Evolutionary conservation across 1,140 invertebrate species (phyloP), one percentile per base, ranked within the genome.

Genomic region (Globodera ellingtonae): DNA sequence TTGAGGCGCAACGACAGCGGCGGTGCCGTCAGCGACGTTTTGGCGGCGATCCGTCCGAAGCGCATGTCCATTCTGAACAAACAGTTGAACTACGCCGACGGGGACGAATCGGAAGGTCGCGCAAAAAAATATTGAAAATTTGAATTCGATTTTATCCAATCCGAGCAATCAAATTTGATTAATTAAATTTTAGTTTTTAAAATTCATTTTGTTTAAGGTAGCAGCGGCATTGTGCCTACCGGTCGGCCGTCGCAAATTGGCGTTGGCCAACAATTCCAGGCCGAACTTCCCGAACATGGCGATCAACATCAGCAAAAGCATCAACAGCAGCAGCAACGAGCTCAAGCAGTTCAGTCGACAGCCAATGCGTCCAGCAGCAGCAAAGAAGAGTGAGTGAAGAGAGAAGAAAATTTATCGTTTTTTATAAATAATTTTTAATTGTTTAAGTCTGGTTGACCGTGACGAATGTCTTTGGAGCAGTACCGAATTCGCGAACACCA

Each of bases 401-500:
- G 10, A 52, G 7, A 52, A 7, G 10, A 52, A 9, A 52, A 52
- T 52, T 0, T 35, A 35, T 35, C 35, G 35, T 35, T 35, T 35
- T 35, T 35, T 2, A 35, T 35, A 35, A 35, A 35, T 35, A 35
- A 35, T 35, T 35, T 35, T 35, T 35, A 5, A 18, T 18, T 62
- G 10, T 6, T 62, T 15, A 18, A 62, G 56, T 15, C 10, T 18
- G 18, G 1, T 18, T 18, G 67, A 70, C 67, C 67, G 24, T 10
- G 67, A 70, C 46, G 67, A 70, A 47, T 70, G 67, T n/a, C 35
- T 70, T 70, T 70, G 67, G 67, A 35, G 35, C 10, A 6, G 67
- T 10, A 44, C 67, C 0, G 35, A 70, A 47, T 70, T 70, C 46
- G 67, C 24, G 6, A 10, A 44, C 7, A 21, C 1, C 8, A 10